Evolutionary conservation across 2,888 invertebrate genomes (phyloP), one percentile per base, ranked within the genome.

Genomic region (Phragmatobia fuliginosa): DNA sequence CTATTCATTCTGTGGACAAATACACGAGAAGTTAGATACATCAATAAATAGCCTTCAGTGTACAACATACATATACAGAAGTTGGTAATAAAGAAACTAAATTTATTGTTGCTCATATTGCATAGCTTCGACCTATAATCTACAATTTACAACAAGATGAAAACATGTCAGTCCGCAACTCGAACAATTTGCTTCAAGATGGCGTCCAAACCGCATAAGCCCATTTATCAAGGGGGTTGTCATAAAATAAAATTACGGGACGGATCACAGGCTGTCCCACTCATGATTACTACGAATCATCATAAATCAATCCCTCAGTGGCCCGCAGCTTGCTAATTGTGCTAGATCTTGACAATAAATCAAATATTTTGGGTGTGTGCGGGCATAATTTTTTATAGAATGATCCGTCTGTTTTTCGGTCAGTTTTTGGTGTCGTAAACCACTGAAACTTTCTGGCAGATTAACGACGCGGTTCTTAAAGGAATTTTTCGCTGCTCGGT

Each of bases 291-390:
- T 87, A 80, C 85, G 90, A 93, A 94, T 94, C 91, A 93, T 87
- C 91, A 90, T 95, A 95, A 94, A 94, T 95, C 95, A 94, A 83
- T 86, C 93, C 92, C 91, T 89, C 92, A 91, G 87, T 86, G 85
- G 87, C 93, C 92, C 93, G 93, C 94, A 93, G 89, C 86, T 87
- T 84, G 71, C 82, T 94, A 94, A 95, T 94, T 94, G 92, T 83
- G 85, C 89, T 90, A 91, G 90, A 92, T 91, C 87, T 87, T 85
- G 85, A 80, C 78, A 82, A 92, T 95, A 94, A 94, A 95, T 94
- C 94, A 93, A 92, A 93, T 85, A 90, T 91, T 92, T 90, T 81
- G 89, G 73, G 88, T 85, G 85, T 88, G 90, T 91, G 91, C 91
- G 90, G 91, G 92, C 85, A 85, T 85, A 84, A 85, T 87, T 90